Evolutionary conservation across 2,888 invertebrate species (phyloP).

Genomic region (Argyresthia albistria): DNA sequence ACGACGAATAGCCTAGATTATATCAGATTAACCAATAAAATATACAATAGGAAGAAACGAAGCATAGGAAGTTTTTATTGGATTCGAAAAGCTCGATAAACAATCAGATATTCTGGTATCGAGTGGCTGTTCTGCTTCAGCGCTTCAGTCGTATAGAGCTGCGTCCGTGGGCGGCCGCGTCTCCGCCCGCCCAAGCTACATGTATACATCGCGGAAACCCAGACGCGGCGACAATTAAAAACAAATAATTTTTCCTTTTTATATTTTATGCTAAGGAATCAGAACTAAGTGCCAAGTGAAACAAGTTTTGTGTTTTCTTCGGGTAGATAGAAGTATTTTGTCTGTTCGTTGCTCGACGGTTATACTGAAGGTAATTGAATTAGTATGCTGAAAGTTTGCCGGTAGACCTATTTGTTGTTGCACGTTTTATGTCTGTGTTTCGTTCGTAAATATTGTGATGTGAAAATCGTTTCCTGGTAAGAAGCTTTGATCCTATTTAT

Average conservation of each 20-base stretch:
- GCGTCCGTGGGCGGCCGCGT: neutral
- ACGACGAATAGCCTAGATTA: no score
- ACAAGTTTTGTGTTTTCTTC: no score
- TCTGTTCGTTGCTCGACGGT: neutral
- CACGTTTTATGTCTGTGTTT: neutral
- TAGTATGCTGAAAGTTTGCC: no score
- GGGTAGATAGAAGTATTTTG: no score
- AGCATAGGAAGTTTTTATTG: neutral
- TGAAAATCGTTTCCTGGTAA: neutral
- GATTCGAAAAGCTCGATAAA: neutral
- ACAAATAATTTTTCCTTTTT: no score
- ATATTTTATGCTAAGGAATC: no score
- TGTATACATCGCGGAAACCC: neutral
- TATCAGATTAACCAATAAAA: no score
- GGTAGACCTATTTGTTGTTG: neutral
- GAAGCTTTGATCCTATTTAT: no score
- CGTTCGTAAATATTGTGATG: neutral
- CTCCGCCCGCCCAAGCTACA: neutral
- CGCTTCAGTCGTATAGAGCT: neutral
- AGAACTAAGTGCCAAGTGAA: no score
- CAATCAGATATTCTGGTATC: neutral
- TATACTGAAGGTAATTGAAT: neutral
- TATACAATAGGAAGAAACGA: neutral
- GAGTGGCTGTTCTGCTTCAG: neutral
- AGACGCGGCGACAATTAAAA: neutral